These are phyloP conservation scores for Ichneumon xanthorius DNA, from an alignment of 2,888 invertebrate species.

Conservation along the genomic window DNA sequence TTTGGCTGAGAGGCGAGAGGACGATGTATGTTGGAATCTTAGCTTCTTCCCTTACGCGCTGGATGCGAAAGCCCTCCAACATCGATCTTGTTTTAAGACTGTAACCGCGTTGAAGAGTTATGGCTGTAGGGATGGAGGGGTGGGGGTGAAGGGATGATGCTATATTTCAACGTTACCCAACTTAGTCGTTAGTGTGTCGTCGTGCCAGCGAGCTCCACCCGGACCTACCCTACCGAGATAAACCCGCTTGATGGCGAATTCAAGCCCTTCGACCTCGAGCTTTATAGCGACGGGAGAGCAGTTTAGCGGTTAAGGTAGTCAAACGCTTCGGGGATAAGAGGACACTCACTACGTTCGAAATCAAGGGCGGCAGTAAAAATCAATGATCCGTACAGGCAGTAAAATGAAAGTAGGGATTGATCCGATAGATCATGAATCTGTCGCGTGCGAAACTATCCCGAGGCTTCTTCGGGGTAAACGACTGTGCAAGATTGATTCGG, in stretches of 20 bases:
- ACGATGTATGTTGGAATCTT: constrained; percentile 25
- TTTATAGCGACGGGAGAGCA: constrained; percentile 30
- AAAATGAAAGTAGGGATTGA: constrained; percentile 11
- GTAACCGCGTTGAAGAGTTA: constrained; percentile 51
- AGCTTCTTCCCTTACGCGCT: neutral
- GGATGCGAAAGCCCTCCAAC: neutral
- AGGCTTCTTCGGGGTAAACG: neutral
- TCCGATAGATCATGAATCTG: constrained; percentile 4
- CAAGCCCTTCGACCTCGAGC: constrained; percentile 34
- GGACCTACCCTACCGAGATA: constrained; percentile 67
- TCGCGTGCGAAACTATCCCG: neutral
- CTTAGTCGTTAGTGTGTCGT: constrained; percentile 57
- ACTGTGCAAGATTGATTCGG: neutral
- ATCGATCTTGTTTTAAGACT: constrained; percentile 40
- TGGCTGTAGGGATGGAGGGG: constrained; percentile 27
- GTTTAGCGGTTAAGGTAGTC: constrained; percentile 30
- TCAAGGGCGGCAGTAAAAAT: constrained; percentile 29
- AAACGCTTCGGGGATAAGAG: constrained; percentile 19
- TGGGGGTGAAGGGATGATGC: neutral
- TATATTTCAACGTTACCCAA: constrained; percentile 57
- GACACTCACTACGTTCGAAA: constrained; percentile 4
- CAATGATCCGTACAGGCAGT: constrained; percentile 20
- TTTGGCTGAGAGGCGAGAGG: neutral
- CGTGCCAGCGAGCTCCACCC: constrained; percentile 42
- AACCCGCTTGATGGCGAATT: constrained; percentile 64